phyloP scores from a whole-genome alignment of 2,113 vertebrate species.

The Labrus mixtus region DNA sequence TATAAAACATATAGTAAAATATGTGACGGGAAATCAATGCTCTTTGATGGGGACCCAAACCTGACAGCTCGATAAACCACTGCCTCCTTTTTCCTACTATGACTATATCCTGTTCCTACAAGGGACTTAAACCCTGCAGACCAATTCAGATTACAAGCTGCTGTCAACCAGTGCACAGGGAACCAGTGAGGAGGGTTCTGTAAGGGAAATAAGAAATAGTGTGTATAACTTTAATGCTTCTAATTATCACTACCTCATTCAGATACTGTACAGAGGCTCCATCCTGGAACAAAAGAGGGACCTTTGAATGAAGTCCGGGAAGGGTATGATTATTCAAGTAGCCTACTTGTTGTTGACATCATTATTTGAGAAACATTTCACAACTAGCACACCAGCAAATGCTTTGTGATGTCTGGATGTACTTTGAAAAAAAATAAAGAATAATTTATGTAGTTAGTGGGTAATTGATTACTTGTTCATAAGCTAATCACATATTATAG shows the following conservation, averaged over 20 bases:
- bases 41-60: slow-evolving; percentile 61
- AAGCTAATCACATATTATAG: no score
- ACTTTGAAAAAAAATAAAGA: no score
- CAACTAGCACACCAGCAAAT: no score
- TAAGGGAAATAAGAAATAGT: slow-evolving; percentile 17
- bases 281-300: slow-evolving; percentile 17
- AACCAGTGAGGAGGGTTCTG: slow-evolving; percentile 28
- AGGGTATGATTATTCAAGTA: no score
- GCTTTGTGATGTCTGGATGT: no score
- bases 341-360: no score
- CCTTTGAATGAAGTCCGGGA: slow-evolving; percentile 1
- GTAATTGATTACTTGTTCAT: no score
- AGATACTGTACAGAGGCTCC: slow-evolving; percentile 19
- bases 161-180: slow-evolving; percentile 63
- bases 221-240: slow-evolving; percentile 25
- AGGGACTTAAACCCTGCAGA: slow-evolving; percentile 63
- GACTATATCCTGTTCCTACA: slow-evolving; percentile 52
- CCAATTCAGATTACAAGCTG: slow-evolving; percentile 70
- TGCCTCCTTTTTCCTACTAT: slow-evolving; percentile 23
- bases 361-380: no score
- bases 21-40: slow-evolving; percentile 74
- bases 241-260: slow-evolving; percentile 37
- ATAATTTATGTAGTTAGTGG: no score
- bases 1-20: slow-evolving; percentile 40
- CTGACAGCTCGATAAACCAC: slow-evolving; percentile 79